Evolutionary conservation across 2,888 invertebrate species (phyloP), one percentile per base, ranked within the genome.

Genomic region (Apodemia mormo): DNA sequence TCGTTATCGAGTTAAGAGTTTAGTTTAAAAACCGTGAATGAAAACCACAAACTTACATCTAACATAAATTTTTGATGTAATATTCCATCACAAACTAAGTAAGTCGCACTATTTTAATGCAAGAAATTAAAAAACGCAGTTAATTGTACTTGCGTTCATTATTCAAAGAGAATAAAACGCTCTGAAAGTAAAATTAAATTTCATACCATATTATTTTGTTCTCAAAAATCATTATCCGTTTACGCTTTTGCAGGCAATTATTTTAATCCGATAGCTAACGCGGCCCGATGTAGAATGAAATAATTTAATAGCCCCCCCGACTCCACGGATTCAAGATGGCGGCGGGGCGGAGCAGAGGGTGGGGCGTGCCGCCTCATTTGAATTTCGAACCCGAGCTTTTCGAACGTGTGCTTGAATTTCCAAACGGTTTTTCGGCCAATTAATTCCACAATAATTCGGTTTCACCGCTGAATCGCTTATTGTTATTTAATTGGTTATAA

Each of bases 351-450:
- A 78, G 88, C 87, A 78, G 83, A 80, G 87, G 91, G 88, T 88
- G 89, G 91, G 90, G 88, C 89, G 85, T 85, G 88, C 86, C 89
- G 89, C 91, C 92, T 92, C 92, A 92, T 93, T 93, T 92, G 92
- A 93, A 92, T 89, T 92, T 92, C 88, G 91, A 90, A 89, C 86
- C 87, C 86, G 85, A 83, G 89, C 88, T 88, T 86, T 86, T 79
- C 90, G 89, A 92, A 92, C 92, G 92, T 90, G 92, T 89, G 88
- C 85, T 88, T 85, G 86, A 87, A 82, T 81, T 80, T 81, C 80
- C 77, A 78, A 81, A 87, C 85, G 82, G 88, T 90, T 89, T 92
- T 92, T 90, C 89, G 89, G 90, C 89, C 92, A 92, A 93, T 93
- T 93, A 93, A 87, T 90, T 90, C 83, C 80, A 83, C 83, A 83